Evolutionary conservation across 2,888 invertebrate genomes (phyloP).

Genomic region (Thalpophila matura): DNA sequence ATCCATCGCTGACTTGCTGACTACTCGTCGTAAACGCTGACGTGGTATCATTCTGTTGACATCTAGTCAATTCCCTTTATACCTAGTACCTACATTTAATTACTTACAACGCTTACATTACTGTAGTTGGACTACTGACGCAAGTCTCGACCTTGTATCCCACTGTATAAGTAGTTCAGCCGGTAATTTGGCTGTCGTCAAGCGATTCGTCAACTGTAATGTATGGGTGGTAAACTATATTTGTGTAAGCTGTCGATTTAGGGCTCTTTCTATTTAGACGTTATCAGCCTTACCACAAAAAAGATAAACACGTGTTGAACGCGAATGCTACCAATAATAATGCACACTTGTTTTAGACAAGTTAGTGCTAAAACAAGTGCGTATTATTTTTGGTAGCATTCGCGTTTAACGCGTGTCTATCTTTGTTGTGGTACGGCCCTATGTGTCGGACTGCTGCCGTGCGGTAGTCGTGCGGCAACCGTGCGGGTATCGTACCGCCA

Average conservation of each 20-base stretch:
- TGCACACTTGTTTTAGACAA: too few species aligned
- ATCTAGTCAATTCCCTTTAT: constrained; percentile 26
- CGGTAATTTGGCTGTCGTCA: constrained; percentile 44
- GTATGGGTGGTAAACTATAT: constrained; percentile 20
- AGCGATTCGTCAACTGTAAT: constrained; percentile 26
- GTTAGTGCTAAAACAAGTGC: too few species aligned
- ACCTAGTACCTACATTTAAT: constrained; percentile 36
- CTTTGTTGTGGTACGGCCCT: too few species aligned
- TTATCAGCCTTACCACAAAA: too few species aligned
- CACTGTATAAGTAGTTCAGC: constrained; percentile 11
- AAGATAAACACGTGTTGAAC: too few species aligned
- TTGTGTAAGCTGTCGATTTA: constrained; percentile 27
- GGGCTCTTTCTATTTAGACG: constrained; percentile 8
- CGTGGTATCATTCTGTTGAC: constrained; percentile 26
- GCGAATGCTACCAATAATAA: too few species aligned
- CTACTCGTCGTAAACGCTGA: neutral
- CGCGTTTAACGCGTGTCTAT: too few species aligned
- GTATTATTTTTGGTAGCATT: too few species aligned
- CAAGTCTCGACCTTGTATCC: constrained; percentile 17
- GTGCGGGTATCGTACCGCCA: too few species aligned
- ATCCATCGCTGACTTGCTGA: constrained; percentile 15
- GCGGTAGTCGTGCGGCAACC: too few species aligned
- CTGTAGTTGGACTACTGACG: constrained; percentile 21
- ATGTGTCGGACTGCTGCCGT: too few species aligned
- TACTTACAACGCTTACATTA: constrained; percentile 35